Evolutionary conservation across 2,113 vertebrate genomes (phyloP).

Genomic region (Hemicordylus capensis): DNA sequence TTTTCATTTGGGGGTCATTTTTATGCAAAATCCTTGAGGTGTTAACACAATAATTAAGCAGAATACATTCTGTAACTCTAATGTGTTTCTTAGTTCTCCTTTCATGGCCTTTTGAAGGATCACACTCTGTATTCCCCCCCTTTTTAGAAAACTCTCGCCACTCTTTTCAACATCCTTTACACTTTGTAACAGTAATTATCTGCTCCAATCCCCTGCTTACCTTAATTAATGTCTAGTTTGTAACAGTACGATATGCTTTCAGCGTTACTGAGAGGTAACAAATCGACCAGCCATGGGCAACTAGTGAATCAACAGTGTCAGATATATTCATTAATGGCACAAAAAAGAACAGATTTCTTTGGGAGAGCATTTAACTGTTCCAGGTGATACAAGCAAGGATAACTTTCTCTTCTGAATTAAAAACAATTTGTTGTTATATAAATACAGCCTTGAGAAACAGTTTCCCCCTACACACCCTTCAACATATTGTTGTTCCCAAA

Average conservation of each 20-base stretch:
- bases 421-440: not conserved
- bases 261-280: constrained; percentile 53
- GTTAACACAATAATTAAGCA: not conserved
- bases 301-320: constrained; percentile 43
- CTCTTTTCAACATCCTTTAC: constrained; percentile 46
- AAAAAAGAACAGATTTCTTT: constrained; percentile 15
- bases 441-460: not conserved
- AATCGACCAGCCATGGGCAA: constrained; percentile 39
- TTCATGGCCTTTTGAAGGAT: constrained; percentile 30
- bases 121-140: not conserved
- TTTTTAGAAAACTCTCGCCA: constrained; percentile 40
- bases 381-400: constrained; percentile 8
- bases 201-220: constrained; percentile 50
- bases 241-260: constrained; percentile 58
- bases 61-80: not conserved
- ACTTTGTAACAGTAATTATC: constrained; percentile 54
- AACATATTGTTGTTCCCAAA: no score
- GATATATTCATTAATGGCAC: constrained; percentile 26
- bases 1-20: not conserved
- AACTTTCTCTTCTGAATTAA: constrained; percentile 6
- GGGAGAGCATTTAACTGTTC: constrained; percentile 20
- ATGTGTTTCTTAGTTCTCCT: constrained; percentile 23
- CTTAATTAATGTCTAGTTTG: constrained; percentile 70
- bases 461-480: no score
- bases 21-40: constrained; percentile 10